Evolutionary conservation across 1,140 invertebrate genomes (phyloP), one percentile per base, ranked within the genome.

Genomic region (Proctacanthus coquilletti): DNA sequence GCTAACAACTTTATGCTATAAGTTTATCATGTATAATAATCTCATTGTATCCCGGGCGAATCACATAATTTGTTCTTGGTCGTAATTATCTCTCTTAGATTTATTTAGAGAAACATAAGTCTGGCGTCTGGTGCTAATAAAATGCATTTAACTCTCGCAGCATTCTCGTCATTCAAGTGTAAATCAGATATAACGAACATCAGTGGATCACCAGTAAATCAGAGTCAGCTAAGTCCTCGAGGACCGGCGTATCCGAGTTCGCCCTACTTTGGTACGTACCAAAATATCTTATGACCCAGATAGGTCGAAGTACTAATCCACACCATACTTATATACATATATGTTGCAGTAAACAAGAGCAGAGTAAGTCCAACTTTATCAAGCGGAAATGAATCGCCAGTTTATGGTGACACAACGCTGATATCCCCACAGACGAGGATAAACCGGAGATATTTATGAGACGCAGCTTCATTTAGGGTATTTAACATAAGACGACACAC

Each of bases 331-430:
- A 9, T 27, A 27, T 13, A 13, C 23, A 27, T 27, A 9, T 8
- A 13, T 13, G 13, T 27, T 13, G 23, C 23, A 27, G 23, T 13
- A 8, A 13, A 27, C 8, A 27, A 27, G 23, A 27, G 13, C 23
- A 27, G 23, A 27, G 23, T 13, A 8, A 20, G 17, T 36, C 30
- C 18, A 18, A 29, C 34, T 42, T 42, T 42, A 45, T 42, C 43
- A 29, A 25, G 37, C 36, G 41, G 39, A 34, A 45, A 40, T 45
- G 44, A 43, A 36, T 43, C 44, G 23, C 42, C 36, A 43, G 41
- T 45, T 43, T 45, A 45, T 41, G 44, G 44, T 31, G 44, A 45
- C 34, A 39, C 44, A 36, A 43, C 36, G 18, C 30, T 43, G 23
- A 38, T 41, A 38, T 43, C 44, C 23, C 44, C 44, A 15, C 41